Conservation (phyloP, 2,888 invertebrate species). For the Urechis unicinctus region DNA sequence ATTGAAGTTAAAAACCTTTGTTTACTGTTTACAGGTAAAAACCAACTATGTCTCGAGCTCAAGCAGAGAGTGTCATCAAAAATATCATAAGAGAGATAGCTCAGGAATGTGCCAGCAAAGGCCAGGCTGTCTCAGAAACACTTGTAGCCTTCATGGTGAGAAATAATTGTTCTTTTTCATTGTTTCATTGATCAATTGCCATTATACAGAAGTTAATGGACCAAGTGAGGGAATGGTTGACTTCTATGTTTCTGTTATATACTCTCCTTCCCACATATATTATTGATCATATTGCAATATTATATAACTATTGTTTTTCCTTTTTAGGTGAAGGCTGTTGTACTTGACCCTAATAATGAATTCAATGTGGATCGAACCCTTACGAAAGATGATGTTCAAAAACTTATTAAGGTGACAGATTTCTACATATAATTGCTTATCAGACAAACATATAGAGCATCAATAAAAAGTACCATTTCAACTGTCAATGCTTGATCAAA, state of each 20-base stretch:
- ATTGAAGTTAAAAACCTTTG: no score
- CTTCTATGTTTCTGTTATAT: no score
- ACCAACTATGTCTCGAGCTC: constrained; percentile 50
- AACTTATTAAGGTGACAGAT: constrained; percentile 43
- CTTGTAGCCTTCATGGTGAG: constrained; percentile 51
- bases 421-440: neutral
- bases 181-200: neutral
- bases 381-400: constrained; percentile 51
- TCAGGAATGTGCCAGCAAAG: constrained; percentile 50
- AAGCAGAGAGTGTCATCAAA: constrained; percentile 51
- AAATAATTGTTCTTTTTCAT: neutral
- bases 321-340: constrained; percentile 23
- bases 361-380: constrained; percentile 51
- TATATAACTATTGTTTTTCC: no score
- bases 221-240: no score
- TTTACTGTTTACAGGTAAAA: no score
- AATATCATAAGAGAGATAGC: constrained; percentile 51
- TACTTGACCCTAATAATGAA: constrained; percentile 50
- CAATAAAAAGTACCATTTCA: no score
- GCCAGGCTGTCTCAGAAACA: constrained; percentile 51
- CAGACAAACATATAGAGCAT: no score
- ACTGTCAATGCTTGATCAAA: no score
- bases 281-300: no score
- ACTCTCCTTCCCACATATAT: no score
- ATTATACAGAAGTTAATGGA: no score